Percentiles rank a stretch among this genome's conserved stretches.
These are phyloP conservation scores for Dolichoris vasculosae DNA, from an alignment of 1,140 invertebrate species.

Conservation along the genomic window DNA sequence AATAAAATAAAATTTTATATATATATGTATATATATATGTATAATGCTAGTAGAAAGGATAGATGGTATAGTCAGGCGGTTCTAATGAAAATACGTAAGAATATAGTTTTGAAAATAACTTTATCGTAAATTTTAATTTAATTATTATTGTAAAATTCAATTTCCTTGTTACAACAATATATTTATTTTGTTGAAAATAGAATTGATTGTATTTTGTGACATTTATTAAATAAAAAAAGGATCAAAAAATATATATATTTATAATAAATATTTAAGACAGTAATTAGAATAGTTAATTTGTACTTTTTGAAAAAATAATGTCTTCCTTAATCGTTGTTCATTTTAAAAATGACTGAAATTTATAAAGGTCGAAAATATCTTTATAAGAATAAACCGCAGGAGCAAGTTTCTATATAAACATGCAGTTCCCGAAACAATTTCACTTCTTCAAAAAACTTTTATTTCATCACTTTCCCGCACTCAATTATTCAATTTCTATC, in stretches of 20 bases:
- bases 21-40: too few species aligned
- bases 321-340: too few species aligned
- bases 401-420: neutral
- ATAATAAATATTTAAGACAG: neutral
- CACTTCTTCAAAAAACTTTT: neutral
- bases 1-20: too few species aligned
- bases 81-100: neutral
- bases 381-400: too few species aligned
- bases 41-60: neutral
- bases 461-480: neutral
- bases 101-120: neutral
- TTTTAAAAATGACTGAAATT: neutral
- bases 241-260: too few species aligned
- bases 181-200: too few species aligned
- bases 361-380: neutral
- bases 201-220: too few species aligned
- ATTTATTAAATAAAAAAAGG: too few species aligned
- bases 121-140: too few species aligned
- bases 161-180: too few species aligned
- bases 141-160: too few species aligned
- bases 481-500: constrained; percentile 4
- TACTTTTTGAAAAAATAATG: neutral
- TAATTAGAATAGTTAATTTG: neutral
- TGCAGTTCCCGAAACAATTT: neutral
- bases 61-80: neutral